Conservation (phyloP, 2,797 vertebrate species). For the Amazonetta brasiliensis region DNA sequence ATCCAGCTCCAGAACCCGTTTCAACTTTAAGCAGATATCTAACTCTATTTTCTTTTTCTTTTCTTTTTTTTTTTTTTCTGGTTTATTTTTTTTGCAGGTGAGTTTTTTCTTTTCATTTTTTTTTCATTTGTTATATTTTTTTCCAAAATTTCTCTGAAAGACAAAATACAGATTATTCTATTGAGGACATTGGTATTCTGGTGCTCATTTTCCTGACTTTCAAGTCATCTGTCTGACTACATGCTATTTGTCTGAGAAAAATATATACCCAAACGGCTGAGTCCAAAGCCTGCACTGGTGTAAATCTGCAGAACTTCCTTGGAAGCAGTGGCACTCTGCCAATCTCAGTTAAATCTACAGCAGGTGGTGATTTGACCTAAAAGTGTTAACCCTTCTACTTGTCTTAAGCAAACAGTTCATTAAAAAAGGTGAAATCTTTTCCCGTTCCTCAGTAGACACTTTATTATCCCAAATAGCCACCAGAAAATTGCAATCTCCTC, state of each 20-base stretch:
- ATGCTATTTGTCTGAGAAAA: neutral
- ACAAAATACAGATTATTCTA: neutral
- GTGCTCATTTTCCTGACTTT: neutral
- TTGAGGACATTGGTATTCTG: neutral
- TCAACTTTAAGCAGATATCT: neutral
- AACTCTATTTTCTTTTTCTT: neutral
- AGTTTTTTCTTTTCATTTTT: neutral
- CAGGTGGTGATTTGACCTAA: neutral
- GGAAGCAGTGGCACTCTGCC: neutral
- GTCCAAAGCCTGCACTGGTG: neutral
- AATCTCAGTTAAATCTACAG: neutral
- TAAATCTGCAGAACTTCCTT: neutral
- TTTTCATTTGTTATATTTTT: neutral
- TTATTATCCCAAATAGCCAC: neutral
- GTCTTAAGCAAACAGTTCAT: neutral
- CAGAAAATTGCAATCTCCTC: neutral
- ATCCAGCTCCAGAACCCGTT: neutral
- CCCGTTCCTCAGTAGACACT: neutral
- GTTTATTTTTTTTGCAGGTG: neutral
- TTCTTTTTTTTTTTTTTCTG: neutral
- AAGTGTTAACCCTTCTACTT: fast-evolving
- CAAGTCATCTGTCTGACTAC: neutral
- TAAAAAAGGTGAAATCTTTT: neutral
- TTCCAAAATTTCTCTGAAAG: neutral
- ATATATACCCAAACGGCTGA: neutral